Base-by-base conservation (phyloP, 2,888 invertebrate species). In the Drosophila stalkeri region DNA sequence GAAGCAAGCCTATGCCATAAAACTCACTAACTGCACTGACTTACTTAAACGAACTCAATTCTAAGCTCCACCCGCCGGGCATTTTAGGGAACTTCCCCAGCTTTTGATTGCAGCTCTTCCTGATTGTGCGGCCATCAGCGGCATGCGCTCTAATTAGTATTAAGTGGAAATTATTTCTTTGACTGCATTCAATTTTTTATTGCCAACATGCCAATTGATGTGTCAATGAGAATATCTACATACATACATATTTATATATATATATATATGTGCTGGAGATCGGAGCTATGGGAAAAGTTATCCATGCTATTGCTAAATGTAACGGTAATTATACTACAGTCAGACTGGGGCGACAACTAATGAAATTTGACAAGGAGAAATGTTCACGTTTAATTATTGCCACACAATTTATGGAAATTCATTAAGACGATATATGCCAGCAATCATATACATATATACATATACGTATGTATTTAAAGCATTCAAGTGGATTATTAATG, bases 91-190 rank as follows among this genome's bases (percentile, higher is more conserved):
- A 23, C 11, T 31, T 12, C 27, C 12, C 23, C 37, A 31, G 16
- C 44, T 43, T 51, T 20, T 51, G 41, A 41, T 39, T 23, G 27
- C 39, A 27, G 41, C 5, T 55, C 52, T 37, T 55, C 39, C 49
- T 56, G 75, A 71, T 67, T 78, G 75, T 68, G 61, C 47, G 76
- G 57, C 71, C 80, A 75, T 81, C 80, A 77, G 63, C 77, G 62
- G 59, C 60, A 60, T 73, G 16, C 60, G 75, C 89, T 75, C 89
- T 86, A 86, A 86, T 86, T 86, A 86, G 89, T 86, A 89, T 86
- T 89, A 86, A 86, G 85, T 86, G 85, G 85, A 84, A 86, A 86
- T 87, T 86, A 89, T 86, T 86, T 89, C 80, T 82, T 89, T 79
- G 71, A 77, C 65, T 79, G 73, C 77, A 75, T 74, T 83, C 77